Conservation (phyloP, 1,140 invertebrate species). For the Araneus ventricosus region DNA sequence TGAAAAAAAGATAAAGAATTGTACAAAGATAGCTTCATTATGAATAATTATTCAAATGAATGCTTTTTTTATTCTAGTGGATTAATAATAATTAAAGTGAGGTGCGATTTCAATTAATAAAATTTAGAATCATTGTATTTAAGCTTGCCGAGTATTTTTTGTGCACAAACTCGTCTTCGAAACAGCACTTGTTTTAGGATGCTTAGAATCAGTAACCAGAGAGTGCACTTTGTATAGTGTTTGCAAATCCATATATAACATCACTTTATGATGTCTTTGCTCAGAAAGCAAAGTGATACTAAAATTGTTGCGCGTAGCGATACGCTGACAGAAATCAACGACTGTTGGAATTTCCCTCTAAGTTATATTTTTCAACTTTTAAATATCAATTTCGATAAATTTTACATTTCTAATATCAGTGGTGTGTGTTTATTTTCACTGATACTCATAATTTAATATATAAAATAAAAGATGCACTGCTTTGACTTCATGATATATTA, state of each 20-base stretch:
- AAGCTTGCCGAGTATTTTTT: background rate
- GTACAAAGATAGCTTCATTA: background rate
- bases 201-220: background rate
- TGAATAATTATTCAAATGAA: too few species aligned
- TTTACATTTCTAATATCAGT: too few species aligned
- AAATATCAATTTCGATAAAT: too few species aligned
- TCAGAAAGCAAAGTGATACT: constrained; percentile 15
- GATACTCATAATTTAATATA: too few species aligned
- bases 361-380: too few species aligned
- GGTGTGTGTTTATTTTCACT: too few species aligned
- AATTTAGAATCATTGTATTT: background rate
- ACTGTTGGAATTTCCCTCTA: background rate
- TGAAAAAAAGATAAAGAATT: too few species aligned
- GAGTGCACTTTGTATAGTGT: background rate
- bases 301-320: background rate
- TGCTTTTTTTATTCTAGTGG: background rate
- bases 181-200: constrained; percentile 8
- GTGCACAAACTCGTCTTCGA: constrained; percentile 17
- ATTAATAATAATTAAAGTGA: background rate
- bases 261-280: constrained; percentile 34
- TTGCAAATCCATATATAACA: constrained; percentile 11
- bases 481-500: background rate
- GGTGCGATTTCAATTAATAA: background rate
- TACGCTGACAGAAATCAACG: background rate
- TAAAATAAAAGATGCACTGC: too few species aligned